Conservation (phyloP, 1,140 invertebrate species). For the Mercenaria mercenaria region DNA sequence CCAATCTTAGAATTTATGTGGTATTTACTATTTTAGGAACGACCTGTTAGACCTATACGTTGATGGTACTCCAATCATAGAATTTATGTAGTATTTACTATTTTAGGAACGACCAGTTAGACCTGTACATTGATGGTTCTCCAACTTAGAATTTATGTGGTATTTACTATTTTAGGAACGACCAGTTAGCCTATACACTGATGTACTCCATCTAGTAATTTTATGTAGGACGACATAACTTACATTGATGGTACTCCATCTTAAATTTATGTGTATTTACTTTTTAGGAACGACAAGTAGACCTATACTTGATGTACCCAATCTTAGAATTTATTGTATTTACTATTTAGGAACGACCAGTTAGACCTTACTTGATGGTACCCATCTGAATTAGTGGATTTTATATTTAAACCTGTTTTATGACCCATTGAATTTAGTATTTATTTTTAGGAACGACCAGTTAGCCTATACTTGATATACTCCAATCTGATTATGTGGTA, state of each 20-base stretch:
- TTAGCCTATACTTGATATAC: too few species aligned
- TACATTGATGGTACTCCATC: conserved; percentile 77
- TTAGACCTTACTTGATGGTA: conserved; percentile 81
- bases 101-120: conserved; percentile 72
- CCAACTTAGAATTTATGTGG: conserved; percentile 77
- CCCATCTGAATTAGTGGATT: too few species aligned
- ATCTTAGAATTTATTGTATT: conserved; percentile 80
- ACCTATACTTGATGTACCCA: too few species aligned
- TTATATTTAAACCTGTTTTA: too few species aligned
- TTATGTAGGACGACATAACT: too few species aligned
- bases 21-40: conserved; percentile 72
- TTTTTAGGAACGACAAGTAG: too few species aligned
- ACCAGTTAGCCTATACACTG: conserved; percentile 73
- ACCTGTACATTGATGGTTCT: conserved; percentile 79
- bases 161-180: conserved; percentile 73
- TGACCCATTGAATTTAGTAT: too few species aligned
- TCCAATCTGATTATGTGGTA: too few species aligned
- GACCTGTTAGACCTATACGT: conserved; percentile 75
- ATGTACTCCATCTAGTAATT: too few species aligned
- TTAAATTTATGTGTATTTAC: too few species aligned
- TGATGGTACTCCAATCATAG: conserved; percentile 78
- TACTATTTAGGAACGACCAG: conserved; percentile 70
- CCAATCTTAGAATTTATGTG: conserved; percentile 79
- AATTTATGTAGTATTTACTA: too few species aligned
- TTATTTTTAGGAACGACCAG: too few species aligned